Evolutionary conservation across 92 coral and sea anemone genomes (phyloP).

Genomic region (Zoanthus sociatus): DNA sequence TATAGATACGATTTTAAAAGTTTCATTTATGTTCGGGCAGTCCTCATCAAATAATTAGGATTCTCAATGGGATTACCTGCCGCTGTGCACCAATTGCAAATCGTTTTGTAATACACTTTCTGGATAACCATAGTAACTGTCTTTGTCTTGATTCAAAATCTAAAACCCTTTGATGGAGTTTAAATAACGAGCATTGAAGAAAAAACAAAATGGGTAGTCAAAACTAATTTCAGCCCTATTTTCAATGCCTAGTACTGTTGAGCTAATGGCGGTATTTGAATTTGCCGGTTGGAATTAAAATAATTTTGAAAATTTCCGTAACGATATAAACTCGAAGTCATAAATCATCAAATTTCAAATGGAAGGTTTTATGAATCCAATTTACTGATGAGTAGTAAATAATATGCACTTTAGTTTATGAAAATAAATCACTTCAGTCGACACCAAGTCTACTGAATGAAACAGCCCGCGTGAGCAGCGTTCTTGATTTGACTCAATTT

Average conservation of each 20-base stretch:
- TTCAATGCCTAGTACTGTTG: neutral
- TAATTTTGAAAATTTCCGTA: neutral
- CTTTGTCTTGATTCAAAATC: neutral
- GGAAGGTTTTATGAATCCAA: neutral
- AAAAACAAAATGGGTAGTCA: neutral
- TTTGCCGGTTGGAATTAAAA: neutral
- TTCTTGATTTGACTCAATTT: constrained; percentile 18
- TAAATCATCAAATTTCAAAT: neutral
- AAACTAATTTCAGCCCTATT: neutral
- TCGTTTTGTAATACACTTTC: neutral
- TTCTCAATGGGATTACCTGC: neutral
- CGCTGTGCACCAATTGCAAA: neutral
- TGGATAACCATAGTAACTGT: constrained; percentile 45
- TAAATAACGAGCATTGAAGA: neutral
- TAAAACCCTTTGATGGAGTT: neutral
- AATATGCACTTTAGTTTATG: neutral
- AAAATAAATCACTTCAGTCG: neutral
- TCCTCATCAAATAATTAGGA: constrained; percentile 35
- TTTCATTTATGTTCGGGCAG: neutral
- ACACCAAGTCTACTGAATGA: constrained; percentile 2
- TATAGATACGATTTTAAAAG: neutral
- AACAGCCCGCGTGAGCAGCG: constrained; percentile 16
- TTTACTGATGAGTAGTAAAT: neutral
- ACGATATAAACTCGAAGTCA: neutral
- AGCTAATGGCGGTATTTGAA: neutral